Evolutionary conservation across 2,888 invertebrate species (phyloP).

Genomic region (Gastrophysa polygoni): DNA sequence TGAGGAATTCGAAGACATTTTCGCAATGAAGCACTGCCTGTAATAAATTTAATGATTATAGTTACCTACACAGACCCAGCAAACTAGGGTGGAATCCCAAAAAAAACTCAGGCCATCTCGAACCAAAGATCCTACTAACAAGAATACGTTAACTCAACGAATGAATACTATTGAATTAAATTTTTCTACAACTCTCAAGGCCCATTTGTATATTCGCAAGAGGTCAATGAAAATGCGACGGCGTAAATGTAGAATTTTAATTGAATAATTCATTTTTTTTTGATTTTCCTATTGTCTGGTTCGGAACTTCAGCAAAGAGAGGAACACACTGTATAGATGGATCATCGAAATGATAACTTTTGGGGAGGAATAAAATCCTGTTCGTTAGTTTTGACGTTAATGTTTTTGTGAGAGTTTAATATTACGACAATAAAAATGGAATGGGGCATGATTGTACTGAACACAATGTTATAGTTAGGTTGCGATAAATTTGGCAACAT

Average conservation of each 20-base stretch:
- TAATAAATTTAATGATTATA: slow-evolving; percentile 36
- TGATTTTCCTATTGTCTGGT: no score
- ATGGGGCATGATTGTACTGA: slow-evolving; percentile 52
- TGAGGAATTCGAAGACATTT: slow-evolving; percentile 5
- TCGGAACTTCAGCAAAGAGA: no score
- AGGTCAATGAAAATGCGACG: no score
- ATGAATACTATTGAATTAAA: no score
- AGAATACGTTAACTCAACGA: no score
- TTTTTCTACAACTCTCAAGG: no score
- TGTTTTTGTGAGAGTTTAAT: slow-evolving; percentile 49
- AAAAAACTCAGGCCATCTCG: no score
- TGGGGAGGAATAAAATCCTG: background rate
- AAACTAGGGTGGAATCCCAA: slow-evolving; percentile 44
- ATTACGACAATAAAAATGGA: slow-evolving; percentile 55
- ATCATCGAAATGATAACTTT: background rate
- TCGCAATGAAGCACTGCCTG: slow-evolving; percentile 47
- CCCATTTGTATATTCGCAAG: no score
- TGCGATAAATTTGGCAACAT: slow-evolving; percentile 22
- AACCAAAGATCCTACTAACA: no score
- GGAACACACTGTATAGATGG: no score
- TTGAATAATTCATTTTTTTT: no score
- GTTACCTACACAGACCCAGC: slow-evolving; percentile 33
- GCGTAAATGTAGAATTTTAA: no score
- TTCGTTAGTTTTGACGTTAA: slow-evolving; percentile 42
- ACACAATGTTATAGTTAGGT: slow-evolving; percentile 23